Evolutionary conservation across 2,888 invertebrate species (phyloP), one percentile per base, ranked within the genome.

Genomic region (Tenthredo mesomela): DNA sequence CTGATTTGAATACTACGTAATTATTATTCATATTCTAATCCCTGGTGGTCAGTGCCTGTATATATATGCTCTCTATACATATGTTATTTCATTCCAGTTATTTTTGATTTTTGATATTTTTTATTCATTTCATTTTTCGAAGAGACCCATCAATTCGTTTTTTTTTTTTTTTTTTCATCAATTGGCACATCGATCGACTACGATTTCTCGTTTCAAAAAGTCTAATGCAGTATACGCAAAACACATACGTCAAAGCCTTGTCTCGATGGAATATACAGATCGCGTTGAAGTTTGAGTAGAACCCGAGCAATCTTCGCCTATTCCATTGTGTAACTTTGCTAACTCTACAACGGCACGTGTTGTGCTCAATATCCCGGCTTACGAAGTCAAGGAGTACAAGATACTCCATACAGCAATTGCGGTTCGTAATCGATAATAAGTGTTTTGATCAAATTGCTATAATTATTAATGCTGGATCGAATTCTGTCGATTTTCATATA

Each of bases 11-110:
- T 80, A 40, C 80, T 80, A 40, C 58, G 37, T 61, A 61, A 80
- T 80, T 61, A 80, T 80, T 80, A 58, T 80, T 80, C 80, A 80
- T 80, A 25, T 61, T 61, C 12, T 80, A 80, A 80, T 80, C 80
- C 80, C 58, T 80, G 33, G 58, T 80, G 80, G 80, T 61, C 80
- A 67, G 33, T 67, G 67, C 33, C 29, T 18, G 25, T 65, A 12
- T 65, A 25, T 65, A 12, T 65, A 25, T 33, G n/a, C 33, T 33
- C 67, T 33, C 29, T 33, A 67, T 33, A 67, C 33, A 33, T 25
- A 67, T 18, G 67, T 5, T 67, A 33, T 29, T 67, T 18, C 67
- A 25, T 33, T 33, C 15, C 18, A 67, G 6, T 67, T 61, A 25
- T 61, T 61, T 61, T 54, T 50, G 0, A 47, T 47, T 47, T 50